Conservation (phyloP, 2,797 vertebrate genomes). For the Anomalospiza imberbis region DNA sequence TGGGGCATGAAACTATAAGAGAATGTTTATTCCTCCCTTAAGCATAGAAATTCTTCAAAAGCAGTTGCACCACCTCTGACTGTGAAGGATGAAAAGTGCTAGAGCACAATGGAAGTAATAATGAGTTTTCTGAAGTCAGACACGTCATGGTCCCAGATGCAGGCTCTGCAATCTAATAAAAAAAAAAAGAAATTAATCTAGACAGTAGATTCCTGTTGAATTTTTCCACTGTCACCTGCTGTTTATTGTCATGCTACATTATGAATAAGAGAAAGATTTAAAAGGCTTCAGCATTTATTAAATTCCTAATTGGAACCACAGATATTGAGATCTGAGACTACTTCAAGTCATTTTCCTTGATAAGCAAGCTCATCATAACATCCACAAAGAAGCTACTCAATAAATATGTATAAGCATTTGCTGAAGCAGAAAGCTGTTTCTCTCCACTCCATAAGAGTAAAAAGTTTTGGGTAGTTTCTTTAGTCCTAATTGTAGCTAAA, state of each 20-base stretch:
- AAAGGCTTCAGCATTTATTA: constrained; percentile 35
- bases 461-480: background rate
- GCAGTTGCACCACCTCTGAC: background rate
- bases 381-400: constrained; percentile 23
- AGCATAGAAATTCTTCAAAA: background rate
- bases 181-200: background rate
- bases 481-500: background rate
- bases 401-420: constrained; percentile 20
- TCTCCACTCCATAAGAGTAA: background rate
- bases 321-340: constrained; percentile 35
- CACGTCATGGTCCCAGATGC: background rate
- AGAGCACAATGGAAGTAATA: background rate
- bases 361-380: constrained; percentile 27
- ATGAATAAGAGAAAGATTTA: constrained; percentile 28
- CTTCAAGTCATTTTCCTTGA: constrained; percentile 12
- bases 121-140: constrained; percentile 14
- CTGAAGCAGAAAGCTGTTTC: background rate
- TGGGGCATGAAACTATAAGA: background rate
- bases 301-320: constrained; percentile 48
- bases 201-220: background rate
- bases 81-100: background rate
- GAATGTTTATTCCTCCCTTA: background rate
- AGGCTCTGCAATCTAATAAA: background rate
- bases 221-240: constrained; percentile 8
- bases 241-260: constrained; percentile 28